These are phyloP conservation scores for Schizotus pectinicornis DNA, from an alignment of 2,888 invertebrate species.

Conservation along the genomic window DNA sequence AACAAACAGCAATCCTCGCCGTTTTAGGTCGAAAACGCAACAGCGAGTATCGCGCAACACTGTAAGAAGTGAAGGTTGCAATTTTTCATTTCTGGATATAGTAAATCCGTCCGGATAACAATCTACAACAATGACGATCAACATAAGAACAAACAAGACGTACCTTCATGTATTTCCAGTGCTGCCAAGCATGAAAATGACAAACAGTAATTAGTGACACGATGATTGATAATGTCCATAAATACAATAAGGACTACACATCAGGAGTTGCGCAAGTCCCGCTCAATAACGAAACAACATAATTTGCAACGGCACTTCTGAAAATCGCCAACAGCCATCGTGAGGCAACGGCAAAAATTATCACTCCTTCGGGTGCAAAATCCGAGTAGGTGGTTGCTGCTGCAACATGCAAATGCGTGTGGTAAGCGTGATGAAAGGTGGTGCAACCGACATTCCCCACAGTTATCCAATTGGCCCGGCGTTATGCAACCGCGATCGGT, in stretches of 20 bases:
- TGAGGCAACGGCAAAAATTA: background rate
- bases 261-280: background rate
- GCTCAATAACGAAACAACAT: background rate
- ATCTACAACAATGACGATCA: conserved; percentile 6
- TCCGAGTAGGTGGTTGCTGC: too few relatives aligned
- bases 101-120: conserved; percentile 6
- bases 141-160: conserved; percentile 53
- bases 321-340: background rate
- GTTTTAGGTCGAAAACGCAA: background rate
- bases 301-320: background rate
- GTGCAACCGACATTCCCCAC: conserved; percentile 1
- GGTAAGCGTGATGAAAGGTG: background rate
- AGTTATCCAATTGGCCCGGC: background rate
- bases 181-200: conserved; percentile 65
- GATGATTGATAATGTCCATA: conserved; percentile 3
- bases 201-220: conserved; percentile 38
- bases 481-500: background rate
- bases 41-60: background rate
- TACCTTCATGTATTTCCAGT: conserved; percentile 85
- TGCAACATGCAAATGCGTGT: too few relatives aligned
- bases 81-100: conserved; percentile 3
- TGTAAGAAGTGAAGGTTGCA: background rate
- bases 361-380: too few relatives aligned
- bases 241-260: background rate
- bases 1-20: background rate